These are phyloP conservation scores for Cyprinodon brontotheroides DNA, from an alignment of 2,113 vertebrate genomes.

Conservation along the genomic window DNA sequence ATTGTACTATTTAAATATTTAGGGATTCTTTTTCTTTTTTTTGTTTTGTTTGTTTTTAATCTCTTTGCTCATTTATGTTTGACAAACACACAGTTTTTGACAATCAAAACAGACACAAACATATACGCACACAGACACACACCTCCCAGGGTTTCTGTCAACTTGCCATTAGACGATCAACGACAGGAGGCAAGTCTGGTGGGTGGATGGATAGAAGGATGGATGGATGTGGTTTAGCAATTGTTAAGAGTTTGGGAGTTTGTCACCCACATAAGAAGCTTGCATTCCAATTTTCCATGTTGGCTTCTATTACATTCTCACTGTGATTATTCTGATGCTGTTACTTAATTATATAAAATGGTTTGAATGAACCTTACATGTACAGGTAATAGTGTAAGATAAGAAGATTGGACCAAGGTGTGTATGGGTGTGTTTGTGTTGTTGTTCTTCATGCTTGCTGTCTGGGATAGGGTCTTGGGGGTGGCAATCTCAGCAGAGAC, in stretches of 20 bases:
- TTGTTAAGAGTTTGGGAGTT: slow-evolving; percentile 84
- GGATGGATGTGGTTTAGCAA: slow-evolving; percentile 75
- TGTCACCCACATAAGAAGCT: slow-evolving; percentile 91
- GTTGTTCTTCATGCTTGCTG: too few species aligned
- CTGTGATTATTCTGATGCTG: background rate
- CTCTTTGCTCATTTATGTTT: background rate
- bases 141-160: slow-evolving; percentile 91
- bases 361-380: background rate
- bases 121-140: slow-evolving; percentile 22
- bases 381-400: background rate
- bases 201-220: slow-evolving; percentile 64
- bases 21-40: background rate
- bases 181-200: slow-evolving; percentile 93
- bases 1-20: background rate
- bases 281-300: slow-evolving; percentile 65
- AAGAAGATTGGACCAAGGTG: background rate
- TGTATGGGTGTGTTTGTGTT: too few species aligned
- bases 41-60: too few species aligned
- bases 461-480: too few species aligned
- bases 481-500: too few species aligned
- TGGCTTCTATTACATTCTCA: background rate
- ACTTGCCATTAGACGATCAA: slow-evolving; percentile 98
- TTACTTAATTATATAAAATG: background rate
- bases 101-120: slow-evolving; percentile 61
- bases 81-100: slow-evolving; percentile 8